Evolutionary conservation across 2,888 invertebrate genomes (phyloP).

Genomic region (Acleris literana): DNA sequence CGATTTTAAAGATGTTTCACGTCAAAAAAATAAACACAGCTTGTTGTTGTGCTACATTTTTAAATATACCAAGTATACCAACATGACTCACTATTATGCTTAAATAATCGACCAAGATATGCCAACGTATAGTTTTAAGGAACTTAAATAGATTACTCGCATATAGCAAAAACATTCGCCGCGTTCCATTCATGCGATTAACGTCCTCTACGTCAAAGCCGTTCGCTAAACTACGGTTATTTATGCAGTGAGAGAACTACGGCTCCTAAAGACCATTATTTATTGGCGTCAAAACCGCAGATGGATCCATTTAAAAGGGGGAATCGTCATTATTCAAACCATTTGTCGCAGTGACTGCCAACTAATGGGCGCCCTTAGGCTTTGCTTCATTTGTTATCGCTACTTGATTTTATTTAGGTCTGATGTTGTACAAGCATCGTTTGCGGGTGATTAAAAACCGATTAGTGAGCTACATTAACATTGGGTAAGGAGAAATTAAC

Average conservation of each 20-base stretch:
- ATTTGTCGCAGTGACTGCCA: constrained; percentile 56
- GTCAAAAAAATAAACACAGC: too few relatives aligned
- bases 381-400: constrained; percentile 50
- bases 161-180: too few relatives aligned
- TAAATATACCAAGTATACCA: too few relatives aligned
- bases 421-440: constrained; percentile 24
- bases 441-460: constrained; percentile 15
- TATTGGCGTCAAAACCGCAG: constrained; percentile 47
- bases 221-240: constrained; percentile 14
- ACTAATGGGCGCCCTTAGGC: constrained; percentile 48
- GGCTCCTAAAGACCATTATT: constrained; percentile 36
- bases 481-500: too few relatives aligned
- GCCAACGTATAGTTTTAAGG: too few relatives aligned
- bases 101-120: too few relatives aligned
- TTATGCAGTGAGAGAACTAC: constrained; percentile 29
- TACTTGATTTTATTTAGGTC: constrained; percentile 44
- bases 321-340: constrained; percentile 59
- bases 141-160: too few relatives aligned
- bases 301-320: constrained; percentile 51
- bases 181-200: constrained; percentile 26
- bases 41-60: too few relatives aligned
- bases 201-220: background rate
- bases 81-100: too few relatives aligned
- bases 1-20: too few relatives aligned
- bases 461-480: constrained; percentile 1